Base-by-base conservation (phyloP, 2,113 vertebrate species). In the Eretmochelys imbricata region DNA sequence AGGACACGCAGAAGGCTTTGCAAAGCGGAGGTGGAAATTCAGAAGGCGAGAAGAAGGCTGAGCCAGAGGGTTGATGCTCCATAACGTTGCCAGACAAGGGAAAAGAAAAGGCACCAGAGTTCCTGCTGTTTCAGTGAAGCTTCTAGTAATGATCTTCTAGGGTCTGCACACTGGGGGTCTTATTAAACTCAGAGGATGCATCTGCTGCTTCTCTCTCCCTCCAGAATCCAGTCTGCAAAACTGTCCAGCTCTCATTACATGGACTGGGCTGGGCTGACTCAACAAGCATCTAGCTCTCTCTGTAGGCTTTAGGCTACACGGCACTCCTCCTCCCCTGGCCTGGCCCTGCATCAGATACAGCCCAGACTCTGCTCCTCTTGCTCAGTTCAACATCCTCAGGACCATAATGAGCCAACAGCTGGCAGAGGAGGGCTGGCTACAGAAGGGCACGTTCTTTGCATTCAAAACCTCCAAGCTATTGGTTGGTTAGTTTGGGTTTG, bases 11-110 rank as follows among this genome's bases (percentile, higher is more conserved):
- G 65, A 86, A 78, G 27, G 38, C 85, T 38, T 13, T 55, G 46
- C 82, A 80, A 78, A 96, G 85, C 69, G 78, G 65, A 93, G 89
- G 80, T 51, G 94, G 91, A 96, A 94, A 92, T 94, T 96, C 91
- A 76, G 91, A 83, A 88, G 93, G 31, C 0, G 20, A 97, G 78
- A 87, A 80, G 89, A 95, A 88, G 76, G 84, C 0, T 1, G 49
- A 96, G 89, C 88, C 85, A 85, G 92, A 86, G 84, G 19, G 14
- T 35, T 0, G 1, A 80, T 62, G 93, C 86, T 97, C 89, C 91
- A 1, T 13, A 84, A 29, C 89, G 94, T 69, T 91, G 93, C 90
- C 89, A 95, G 93, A 72, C 0, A 5, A 91, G 78, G 97, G 96
- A 93, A 95, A 91, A 96, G 82, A 79, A 89, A 94, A 96, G 95